Evolutionary conservation across 1,140 invertebrate species (phyloP).

Genomic region (Latrodectus geometricus): DNA sequence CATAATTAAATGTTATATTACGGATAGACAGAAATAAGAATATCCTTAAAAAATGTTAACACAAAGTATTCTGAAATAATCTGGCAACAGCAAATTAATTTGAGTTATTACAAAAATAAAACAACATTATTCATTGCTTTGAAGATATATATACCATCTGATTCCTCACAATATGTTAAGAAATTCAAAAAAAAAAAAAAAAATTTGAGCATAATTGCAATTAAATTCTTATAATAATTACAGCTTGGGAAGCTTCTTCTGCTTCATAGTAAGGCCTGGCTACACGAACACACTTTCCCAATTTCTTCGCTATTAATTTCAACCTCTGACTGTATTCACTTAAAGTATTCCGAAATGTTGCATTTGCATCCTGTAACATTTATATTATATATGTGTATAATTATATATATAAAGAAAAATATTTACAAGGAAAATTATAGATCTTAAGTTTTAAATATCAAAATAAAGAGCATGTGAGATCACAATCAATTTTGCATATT

Average conservation of each 20-base stretch:
- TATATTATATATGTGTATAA: neutral
- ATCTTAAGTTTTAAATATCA: neutral
- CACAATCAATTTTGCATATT: no score
- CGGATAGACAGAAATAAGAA: no score
- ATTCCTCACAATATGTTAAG: neutral
- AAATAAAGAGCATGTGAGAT: no score
- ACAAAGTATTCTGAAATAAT: no score
- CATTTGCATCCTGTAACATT: slow-evolving; percentile 70
- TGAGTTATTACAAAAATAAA: no score
- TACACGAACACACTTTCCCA: slow-evolving; percentile 73
- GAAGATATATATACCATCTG: no score
- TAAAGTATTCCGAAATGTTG: slow-evolving; percentile 71
- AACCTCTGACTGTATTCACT: slow-evolving; percentile 72
- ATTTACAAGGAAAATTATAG: neutral
- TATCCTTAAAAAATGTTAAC: no score
- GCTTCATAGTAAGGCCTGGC: slow-evolving; percentile 75
- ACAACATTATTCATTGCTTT: no score
- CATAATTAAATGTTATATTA: no score
- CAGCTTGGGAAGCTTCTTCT: slow-evolving; percentile 51
- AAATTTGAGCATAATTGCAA: no score
- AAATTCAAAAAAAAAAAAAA: neutral
- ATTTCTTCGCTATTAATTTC: slow-evolving; percentile 72
- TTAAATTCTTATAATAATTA: neutral
- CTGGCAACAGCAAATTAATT: no score
- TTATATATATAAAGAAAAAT: neutral